Conservation (phyloP, 2,113 vertebrate species). For the Pelodiscus sinensis region DNA sequence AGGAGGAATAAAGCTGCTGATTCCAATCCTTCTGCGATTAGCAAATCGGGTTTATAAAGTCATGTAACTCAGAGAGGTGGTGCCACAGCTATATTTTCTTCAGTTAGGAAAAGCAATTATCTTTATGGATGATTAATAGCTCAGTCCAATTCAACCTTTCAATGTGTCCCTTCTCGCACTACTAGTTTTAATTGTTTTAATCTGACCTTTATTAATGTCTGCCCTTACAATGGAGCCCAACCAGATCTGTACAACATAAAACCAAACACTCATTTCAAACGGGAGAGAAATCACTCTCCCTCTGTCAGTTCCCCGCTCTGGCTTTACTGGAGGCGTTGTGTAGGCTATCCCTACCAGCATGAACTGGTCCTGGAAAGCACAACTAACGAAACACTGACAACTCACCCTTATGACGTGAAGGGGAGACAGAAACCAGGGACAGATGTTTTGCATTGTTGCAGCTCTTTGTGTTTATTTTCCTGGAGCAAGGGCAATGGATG, state of each 20-base stretch:
- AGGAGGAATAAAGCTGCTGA: not conserved
- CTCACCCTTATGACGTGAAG: not conserved
- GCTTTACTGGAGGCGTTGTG: not conserved
- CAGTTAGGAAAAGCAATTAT: slow-evolving; percentile 19
- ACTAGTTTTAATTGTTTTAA: slow-evolving; percentile 21
- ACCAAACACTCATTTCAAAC: not conserved
- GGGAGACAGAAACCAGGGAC: not conserved
- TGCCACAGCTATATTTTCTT: not conserved
- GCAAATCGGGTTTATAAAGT: not conserved
- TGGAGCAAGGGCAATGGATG: no score
- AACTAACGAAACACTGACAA: not conserved
- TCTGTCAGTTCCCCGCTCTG: not conserved
- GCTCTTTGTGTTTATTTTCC: not conserved
- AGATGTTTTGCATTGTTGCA: not conserved
- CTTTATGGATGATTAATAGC: slow-evolving; percentile 30
- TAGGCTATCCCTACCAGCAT: not conserved
- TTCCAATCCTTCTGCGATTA: not conserved
- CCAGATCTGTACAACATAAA: not conserved
- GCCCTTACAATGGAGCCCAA: not conserved
- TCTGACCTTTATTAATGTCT: slow-evolving; percentile 49
- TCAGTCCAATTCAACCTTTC: not conserved
- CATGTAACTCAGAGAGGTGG: not conserved
- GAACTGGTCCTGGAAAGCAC: not conserved
- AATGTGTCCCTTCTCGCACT: slow-evolving; percentile 6
- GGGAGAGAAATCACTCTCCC: not conserved